Conservation (phyloP, 1,140 invertebrate species). For the Zaprionus gabonicus region DNA sequence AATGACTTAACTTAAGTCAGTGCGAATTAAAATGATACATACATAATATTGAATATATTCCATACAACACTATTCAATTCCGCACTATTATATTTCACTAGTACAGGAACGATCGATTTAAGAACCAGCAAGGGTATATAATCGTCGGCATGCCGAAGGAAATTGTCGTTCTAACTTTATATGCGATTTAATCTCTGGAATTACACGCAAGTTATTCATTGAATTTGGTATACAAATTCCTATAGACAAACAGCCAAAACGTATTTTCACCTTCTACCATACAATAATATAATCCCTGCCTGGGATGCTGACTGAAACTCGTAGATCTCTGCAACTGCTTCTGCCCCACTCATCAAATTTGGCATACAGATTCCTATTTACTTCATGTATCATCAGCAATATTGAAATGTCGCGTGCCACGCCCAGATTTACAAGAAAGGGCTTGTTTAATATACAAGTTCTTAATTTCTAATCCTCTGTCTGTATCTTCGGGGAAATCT, state of each 20-base stretch:
- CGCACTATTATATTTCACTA: too few relatives aligned
- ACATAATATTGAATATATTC: too few relatives aligned
- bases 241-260: neutral
- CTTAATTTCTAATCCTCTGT: neutral
- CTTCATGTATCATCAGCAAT: too few relatives aligned
- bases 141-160: too few relatives aligned
- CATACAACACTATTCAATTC: too few relatives aligned
- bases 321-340: neutral
- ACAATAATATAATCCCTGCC: neutral
- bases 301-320: neutral
- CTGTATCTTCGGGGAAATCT: neutral
- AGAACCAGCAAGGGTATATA: too few relatives aligned
- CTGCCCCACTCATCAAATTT: neutral
- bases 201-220: neutral
- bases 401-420: neutral
- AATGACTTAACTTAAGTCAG: too few relatives aligned
- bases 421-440: neutral
- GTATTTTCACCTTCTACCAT: neutral
- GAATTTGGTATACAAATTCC: neutral
- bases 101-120: too few relatives aligned
- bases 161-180: neutral
- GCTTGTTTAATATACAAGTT: neutral
- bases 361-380: neutral
- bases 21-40: too few relatives aligned
- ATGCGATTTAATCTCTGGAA: neutral